Base-by-base conservation (phyloP, 2,797 vertebrate genomes). In the Salmo trutta region DNA sequence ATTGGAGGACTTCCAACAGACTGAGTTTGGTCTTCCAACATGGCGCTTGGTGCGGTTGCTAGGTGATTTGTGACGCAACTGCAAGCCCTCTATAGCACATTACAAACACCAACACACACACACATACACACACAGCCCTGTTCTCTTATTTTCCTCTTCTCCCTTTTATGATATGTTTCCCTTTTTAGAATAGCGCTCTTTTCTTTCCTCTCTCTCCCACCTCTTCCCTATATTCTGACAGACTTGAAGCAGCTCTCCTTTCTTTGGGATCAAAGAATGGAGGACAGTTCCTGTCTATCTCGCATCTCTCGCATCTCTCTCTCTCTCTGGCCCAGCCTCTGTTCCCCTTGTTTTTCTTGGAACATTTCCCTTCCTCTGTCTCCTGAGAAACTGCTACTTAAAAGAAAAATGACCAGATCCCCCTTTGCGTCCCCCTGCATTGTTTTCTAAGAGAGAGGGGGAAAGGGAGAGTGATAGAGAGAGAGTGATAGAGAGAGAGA, bases 391-490 rank as follows among this genome's bases (percentile, higher is more conserved):
- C 64, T 67, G 78, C 77, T 75, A 78, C 90, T 91, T 91, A 77
- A 92, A 94, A 94, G 88, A 87, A 81, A 89, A 87, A 88, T 81
- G 78, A 83, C 73, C 80, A 82, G 80, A 84, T 84, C 86, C 81
- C 82, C 66, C 73, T 68, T 68, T 53, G 41, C 19, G 71, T 71
- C 53, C 4, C 4, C 75, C 54, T 73, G 78, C 24, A 76, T 77
- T 76, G 24, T 71, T 71, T 75, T 77, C 33, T 79, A 77, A 74
- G 62, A 79, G 72, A 66, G 4, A 74, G 80, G 41, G 27, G 17
- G 21, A 83, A 56, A 56, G 66, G 70, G 54, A 73, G 52, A 2
- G 19, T 19, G 52, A 70, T 47, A 77, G 71, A 41, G 36, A 41
- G 6, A 6, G 36, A 41, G 1, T 8, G 6, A 41, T 1, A 41